Evolutionary conservation across 2,797 vertebrate genomes (phyloP), one percentile per base, ranked within the genome.

Genomic region (Sparidentex hasta): DNA sequence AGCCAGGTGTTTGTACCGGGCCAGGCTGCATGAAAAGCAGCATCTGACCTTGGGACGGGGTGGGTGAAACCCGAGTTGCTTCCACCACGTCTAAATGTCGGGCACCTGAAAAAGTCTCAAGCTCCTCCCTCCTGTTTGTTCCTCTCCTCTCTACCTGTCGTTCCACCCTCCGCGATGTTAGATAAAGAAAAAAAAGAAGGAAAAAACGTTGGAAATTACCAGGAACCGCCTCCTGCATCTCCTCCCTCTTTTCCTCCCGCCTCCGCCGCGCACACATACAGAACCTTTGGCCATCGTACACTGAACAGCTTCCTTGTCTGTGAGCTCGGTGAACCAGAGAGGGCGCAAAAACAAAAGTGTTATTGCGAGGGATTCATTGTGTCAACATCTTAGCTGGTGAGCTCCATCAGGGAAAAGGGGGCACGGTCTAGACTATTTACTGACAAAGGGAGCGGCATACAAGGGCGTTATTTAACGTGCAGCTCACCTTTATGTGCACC

Each of bases 281-380:
- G 80, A 85, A 80, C 85, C 81, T 88, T 88, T 87, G 76, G 80
- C 79, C 87, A 83, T 84, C 82, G 81, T 88, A 84, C 82, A 33
- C 78, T 84, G 67, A 92, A 83, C 74, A 69, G 87, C 76, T 90
- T 91, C 82, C 91, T 90, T 90, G 82, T 94, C 89, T 93, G 86
- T 85, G 88, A 87, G 89, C 88, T 93, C 44, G 91, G 82, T 85
- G 87, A 95, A 91, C 91, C 93, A 84, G 92, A 88, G 95, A 92
- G 94, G 93, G 93, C 88, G 78, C 76, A 93, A 94, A 95, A 96
- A 94, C 88, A 92, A 94, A 94, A 91, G 91, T 95, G 92, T 95
- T 95, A 92, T 96, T 96, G 93, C 86, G 84, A 76, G 70, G 93
- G 93, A 91, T 95, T 67, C 90, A 93, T 90, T 94, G 91, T 89